phyloP scores from a whole-genome alignment of 2,797 vertebrate species.

The Coregonus sp. region DNA sequence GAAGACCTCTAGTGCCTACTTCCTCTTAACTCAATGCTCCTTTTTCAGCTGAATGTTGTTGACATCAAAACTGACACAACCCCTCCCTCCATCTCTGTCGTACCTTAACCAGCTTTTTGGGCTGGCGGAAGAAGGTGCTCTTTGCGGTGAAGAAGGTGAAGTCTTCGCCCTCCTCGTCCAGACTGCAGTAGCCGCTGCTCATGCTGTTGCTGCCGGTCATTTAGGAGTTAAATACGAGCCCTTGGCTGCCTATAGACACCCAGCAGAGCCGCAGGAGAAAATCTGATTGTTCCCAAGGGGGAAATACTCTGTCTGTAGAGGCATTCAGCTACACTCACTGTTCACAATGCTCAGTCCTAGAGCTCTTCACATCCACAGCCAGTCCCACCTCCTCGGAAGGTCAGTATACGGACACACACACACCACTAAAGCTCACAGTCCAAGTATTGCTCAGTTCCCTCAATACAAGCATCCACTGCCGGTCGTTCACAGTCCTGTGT shows the following conservation, averaged over 20 bases:
- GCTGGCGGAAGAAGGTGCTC: constrained; percentile 87
- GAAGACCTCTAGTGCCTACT: constrained; percentile 38
- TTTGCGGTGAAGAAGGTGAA: constrained; percentile 94
- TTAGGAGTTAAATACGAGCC: constrained; percentile 52
- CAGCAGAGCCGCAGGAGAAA: constrained; percentile 26
- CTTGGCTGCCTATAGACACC: neutral
- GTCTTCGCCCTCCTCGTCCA: constrained; percentile 91
- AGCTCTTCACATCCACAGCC: constrained; percentile 6
- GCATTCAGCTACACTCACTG: constrained; percentile 18
- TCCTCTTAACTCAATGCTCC: constrained; percentile 55
- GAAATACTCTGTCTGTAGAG: constrained; percentile 18
- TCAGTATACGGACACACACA: neutral
- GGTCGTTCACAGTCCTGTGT: neutral
- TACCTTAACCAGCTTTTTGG: constrained; percentile 74
- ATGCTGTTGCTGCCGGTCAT: constrained; percentile 95
- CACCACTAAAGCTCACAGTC: neutral
- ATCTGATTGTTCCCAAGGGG: constrained; percentile 19
- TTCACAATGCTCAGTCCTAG: constrained; percentile 32
- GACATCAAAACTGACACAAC: constrained; percentile 16
- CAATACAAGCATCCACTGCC: neutral
- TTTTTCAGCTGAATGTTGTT: constrained; percentile 39
- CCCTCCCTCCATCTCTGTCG: neutral
- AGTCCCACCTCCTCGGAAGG: neutral
- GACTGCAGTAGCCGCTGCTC: constrained; percentile 98
- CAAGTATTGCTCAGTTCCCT: neutral